These are phyloP conservation scores for Lycophotia porphyrea DNA, from an alignment of 2,888 invertebrate species.

Conservation along the genomic window DNA sequence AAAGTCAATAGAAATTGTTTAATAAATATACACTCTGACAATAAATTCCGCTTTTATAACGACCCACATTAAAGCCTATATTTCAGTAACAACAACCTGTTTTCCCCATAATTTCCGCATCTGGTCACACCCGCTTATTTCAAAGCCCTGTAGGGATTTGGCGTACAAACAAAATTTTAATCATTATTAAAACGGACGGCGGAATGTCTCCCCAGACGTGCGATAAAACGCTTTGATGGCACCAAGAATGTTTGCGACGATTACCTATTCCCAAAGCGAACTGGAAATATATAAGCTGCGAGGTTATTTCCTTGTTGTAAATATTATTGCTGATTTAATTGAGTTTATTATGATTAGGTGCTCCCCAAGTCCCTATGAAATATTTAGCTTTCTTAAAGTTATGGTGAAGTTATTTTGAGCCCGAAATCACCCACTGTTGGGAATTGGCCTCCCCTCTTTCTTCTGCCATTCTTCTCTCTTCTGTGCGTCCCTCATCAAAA, in stretches of 20 bases:
- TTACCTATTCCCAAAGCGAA: conserved; percentile 63
- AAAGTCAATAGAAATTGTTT: background rate
- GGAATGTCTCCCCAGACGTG: conserved; percentile 61
- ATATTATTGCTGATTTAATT: conserved; percentile 45
- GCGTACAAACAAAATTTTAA: conserved; percentile 67
- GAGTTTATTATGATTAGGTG: background rate
- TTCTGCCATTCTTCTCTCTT: too few species aligned
- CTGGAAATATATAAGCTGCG: conserved; percentile 52
- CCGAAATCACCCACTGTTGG: background rate
- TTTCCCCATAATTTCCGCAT: conserved; percentile 39
- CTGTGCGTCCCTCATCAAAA: too few species aligned
- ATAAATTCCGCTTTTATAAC: conserved; percentile 2
- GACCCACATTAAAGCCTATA: conserved; percentile 13
- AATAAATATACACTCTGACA: background rate
- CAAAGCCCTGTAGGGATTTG: conserved; percentile 56
- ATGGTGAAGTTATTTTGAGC: background rate
- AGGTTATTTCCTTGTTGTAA: conserved; percentile 39
- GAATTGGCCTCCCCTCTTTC: too few species aligned
- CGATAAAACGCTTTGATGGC: conserved; percentile 68
- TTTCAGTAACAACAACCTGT: conserved; percentile 3
- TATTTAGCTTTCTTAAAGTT: background rate
- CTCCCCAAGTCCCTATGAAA: background rate
- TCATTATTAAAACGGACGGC: conserved; percentile 67
- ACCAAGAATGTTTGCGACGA: conserved; percentile 63
- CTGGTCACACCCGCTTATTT: conserved; percentile 58